These are phyloP conservation scores for Orchestes rusci DNA, from an alignment of 2,888 invertebrate species.

Conservation along the genomic window DNA sequence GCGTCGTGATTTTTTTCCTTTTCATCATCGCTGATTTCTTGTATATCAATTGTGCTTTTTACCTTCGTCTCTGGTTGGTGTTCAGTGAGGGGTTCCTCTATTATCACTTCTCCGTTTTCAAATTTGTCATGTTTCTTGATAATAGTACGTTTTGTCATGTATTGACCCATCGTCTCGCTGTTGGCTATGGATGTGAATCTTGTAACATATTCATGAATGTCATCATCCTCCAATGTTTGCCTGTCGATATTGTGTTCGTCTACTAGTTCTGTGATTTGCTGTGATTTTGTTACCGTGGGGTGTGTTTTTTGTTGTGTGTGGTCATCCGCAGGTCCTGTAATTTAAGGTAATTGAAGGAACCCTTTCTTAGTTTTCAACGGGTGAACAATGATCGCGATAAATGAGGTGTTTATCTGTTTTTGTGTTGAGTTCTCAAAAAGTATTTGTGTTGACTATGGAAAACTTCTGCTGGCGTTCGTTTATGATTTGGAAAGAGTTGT, in stretches of 20 bases:
- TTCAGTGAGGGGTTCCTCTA: constrained; percentile 44
- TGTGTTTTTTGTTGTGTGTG: constrained; percentile 41
- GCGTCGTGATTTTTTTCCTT: too few relatives aligned
- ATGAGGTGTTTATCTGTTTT: too few relatives aligned
- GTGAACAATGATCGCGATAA: too few relatives aligned
- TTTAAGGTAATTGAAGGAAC: constrained; percentile 21
- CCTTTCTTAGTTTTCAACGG: too few relatives aligned
- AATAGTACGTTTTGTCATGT: constrained; percentile 53
- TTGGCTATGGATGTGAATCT: constrained; percentile 51
- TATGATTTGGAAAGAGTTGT: too few relatives aligned
- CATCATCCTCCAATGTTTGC: constrained; percentile 41
- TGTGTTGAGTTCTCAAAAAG: too few relatives aligned
- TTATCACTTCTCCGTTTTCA: constrained; percentile 46
- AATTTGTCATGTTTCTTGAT: constrained; percentile 36
- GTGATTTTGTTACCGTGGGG: constrained; percentile 40
- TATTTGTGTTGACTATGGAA: too few relatives aligned
- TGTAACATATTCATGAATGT: constrained; percentile 55
- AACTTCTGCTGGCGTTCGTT: too few relatives aligned
- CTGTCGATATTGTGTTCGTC: constrained; percentile 39
- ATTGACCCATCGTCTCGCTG: constrained; percentile 48
- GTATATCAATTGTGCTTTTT: neutral
- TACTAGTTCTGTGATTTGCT: constrained; percentile 34
- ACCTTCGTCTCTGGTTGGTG: constrained; percentile 27
- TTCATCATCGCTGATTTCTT: neutral
- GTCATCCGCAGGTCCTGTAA: constrained; percentile 43